Conservation (phyloP, 2,797 vertebrate species). For the Oreortyx pictus region DNA sequence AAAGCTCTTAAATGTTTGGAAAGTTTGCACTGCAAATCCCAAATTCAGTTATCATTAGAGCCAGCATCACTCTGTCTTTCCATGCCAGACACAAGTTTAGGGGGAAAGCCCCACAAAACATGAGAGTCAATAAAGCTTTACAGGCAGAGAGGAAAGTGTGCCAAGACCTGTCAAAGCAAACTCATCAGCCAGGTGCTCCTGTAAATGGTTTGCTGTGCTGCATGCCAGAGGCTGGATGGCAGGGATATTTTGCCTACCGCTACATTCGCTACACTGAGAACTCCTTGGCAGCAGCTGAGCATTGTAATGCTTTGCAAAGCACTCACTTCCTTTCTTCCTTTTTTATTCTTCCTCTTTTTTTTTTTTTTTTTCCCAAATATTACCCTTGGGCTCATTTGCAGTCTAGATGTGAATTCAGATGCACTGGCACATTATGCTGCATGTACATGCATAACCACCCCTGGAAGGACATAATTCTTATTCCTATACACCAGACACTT, state of each 20-base stretch:
- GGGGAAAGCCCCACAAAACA: background rate
- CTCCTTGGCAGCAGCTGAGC: background rate
- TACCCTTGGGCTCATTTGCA: background rate
- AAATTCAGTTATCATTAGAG: background rate
- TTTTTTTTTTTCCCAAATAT: background rate
- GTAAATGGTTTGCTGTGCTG: background rate
- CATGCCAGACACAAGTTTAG: constrained; percentile 15
- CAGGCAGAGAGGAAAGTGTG: background rate
- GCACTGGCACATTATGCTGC: background rate
- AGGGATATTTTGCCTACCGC: constrained; percentile 25
- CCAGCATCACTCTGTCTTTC: background rate
- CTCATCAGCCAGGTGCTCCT: constrained; percentile 55
- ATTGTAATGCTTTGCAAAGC: background rate
- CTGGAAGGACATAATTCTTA: background rate
- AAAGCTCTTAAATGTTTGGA: constrained; percentile 24
- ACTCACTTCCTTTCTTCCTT: background rate
- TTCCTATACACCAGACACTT: background rate
- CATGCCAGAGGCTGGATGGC: background rate
- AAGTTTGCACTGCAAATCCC: background rate
- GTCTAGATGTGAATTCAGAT: background rate
- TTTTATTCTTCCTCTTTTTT: background rate
- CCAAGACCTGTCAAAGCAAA: constrained; percentile 50
- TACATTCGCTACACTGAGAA: background rate
- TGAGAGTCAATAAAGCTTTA: constrained; percentile 35
- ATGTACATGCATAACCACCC: background rate